Evolutionary conservation across 2,888 invertebrate species (phyloP), one percentile per base, ranked within the genome.

Genomic region (Kryphioiulus occultus): DNA sequence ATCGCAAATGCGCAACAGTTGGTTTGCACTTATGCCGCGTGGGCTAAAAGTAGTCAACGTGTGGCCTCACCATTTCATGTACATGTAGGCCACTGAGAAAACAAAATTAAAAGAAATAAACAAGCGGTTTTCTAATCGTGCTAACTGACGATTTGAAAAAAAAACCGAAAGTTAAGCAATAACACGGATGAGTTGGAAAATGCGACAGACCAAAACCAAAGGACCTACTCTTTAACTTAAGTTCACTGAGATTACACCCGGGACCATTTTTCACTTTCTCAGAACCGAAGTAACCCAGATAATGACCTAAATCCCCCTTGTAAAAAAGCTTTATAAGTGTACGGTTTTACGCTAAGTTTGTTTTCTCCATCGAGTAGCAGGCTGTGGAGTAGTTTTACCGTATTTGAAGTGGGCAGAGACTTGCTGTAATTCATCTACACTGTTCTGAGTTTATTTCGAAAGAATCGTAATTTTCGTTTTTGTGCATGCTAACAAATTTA

Each of bases 41-140:
- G 68, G 68, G 68, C 68, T 68, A 68, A 68, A 68, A 26, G 68
- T 26, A 68, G 26, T 26, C n/a, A 68, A 68, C 68, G 68, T 68
- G 68, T 68, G 68, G 68, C n/a, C 68, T n/a, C n/a, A 68, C n/a
- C 9, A 26, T 26, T 68, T n/a, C n/a, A n/a, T n/a, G n/a, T 68
- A 26, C 68, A 68, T 68, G 68, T 68, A 68, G 68, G 68, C 68
- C 68, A 68, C 68, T 9, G 22, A 12, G n/a, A 68, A 10, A 68
- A 68, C n/a, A n/a, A 26, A 26, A 68, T 26, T 68, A 68, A 68
- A 68, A 68, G 1, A 68, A 68, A 68, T 26, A 68, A 68, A 68
- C 26, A 5, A 68, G 26, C 9, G 26, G 26, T 68, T 26, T 68
- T 68, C n/a, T 10, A 68, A 26, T 26, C 26, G n/a, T 12, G 26